Evolutionary conservation across 1,140 invertebrate species (phyloP).

Genomic region (Neotoxoptera formosana): DNA sequence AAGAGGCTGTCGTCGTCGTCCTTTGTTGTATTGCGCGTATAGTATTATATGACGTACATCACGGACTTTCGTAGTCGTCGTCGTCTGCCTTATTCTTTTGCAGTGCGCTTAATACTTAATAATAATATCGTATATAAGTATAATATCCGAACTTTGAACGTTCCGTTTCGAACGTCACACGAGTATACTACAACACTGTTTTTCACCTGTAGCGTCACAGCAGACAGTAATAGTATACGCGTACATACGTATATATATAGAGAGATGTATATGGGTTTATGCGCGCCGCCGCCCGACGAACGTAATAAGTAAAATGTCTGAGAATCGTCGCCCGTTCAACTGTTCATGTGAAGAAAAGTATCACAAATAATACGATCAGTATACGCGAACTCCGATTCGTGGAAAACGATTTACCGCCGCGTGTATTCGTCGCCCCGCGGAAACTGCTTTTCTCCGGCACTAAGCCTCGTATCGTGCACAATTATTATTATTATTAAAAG

Average conservation of each 20-base stretch:
- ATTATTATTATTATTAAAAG: not conserved
- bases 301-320: conserved; percentile 7
- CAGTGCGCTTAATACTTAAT: not conserved
- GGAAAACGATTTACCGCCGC: not conserved
- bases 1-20: not conserved
- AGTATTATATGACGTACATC: not conserved
- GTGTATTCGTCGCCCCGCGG: not conserved
- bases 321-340: not conserved
- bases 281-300: too few species aligned
- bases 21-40: not conserved
- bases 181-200: not conserved
- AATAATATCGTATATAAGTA: not conserved
- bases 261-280: not conserved
- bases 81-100: not conserved
- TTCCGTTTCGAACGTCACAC: not conserved
- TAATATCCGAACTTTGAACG: not conserved
- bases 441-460: not conserved
- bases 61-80: not conserved
- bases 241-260: too few species aligned
- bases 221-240: not conserved
- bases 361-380: not conserved
- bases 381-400: too few species aligned
- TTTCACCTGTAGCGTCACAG: not conserved
- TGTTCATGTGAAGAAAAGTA: not conserved
- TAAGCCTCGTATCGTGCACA: not conserved